Evolutionary conservation across 2,113 vertebrate genomes (phyloP), one percentile per base, ranked within the genome.

Genomic region (Rhinoderma darwinii): DNA sequence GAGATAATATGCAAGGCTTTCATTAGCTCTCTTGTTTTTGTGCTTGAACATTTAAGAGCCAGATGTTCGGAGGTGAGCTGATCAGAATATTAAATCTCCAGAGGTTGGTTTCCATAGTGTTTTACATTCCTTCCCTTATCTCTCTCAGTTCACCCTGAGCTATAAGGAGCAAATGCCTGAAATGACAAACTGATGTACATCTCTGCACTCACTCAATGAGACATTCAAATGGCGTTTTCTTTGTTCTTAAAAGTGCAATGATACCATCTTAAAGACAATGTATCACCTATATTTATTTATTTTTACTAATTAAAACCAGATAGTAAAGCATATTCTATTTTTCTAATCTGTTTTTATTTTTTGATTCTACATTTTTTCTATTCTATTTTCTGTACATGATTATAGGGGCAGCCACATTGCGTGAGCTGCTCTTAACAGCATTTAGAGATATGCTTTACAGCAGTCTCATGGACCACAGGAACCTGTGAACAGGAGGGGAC

Each of bases 51-150:
- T 96, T 95, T 95, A 95, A 96, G 94, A 96, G 94, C 95, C 95
- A 95, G 95, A 96, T 96, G 95, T 96, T 96, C 92, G 89, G 96
- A 96, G 96, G 95, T 97, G 96, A 96, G 95, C 95, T 96, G 95
- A 96, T 96, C 95, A 95, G 96, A 96, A 96, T 96, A 95, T 95
- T 96, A 94, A 95, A 94, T 96, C 96, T 95, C 95, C 94, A 95
- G 95, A 95, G 95, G 95, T 96, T 96, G 96, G 95, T 95, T 96
- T 96, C 96, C 95, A 95, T 95, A 96, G 95, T 95, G 94, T 95
- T 96, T 95, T 96, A 96, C 95, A 95, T 96, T 95, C 93, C 93
- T 95, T 94, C 95, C 93, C 96, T 95, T 96, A 95, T 95, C 93
- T 93, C 91, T 90, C 92, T 93, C 91, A 25, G 89, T 93, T 94